phyloP scores from a whole-genome alignment of 2,888 invertebrate genomes.

The Magallana nippona region DNA sequence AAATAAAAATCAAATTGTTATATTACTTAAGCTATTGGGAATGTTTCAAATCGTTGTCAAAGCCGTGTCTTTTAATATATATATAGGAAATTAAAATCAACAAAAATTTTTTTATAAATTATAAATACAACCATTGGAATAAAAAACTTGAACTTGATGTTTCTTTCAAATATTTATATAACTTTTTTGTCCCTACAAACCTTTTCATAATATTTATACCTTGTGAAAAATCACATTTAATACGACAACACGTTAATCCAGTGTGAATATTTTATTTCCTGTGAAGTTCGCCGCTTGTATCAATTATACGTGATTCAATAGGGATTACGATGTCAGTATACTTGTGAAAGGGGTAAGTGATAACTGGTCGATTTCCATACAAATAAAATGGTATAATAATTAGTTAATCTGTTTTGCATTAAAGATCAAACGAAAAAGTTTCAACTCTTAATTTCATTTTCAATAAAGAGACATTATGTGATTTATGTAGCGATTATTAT shows the following conservation, averaged over 20 bases:
- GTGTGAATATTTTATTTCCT: not conserved
- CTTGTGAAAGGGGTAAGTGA: slow-evolving; percentile 4
- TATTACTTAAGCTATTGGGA: no score
- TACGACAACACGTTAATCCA: not conserved
- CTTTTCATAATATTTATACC: not conserved
- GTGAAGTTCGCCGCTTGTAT: not conserved
- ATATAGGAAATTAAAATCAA: no score
- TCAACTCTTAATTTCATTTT: slow-evolving; percentile 16
- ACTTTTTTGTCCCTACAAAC: not conserved
- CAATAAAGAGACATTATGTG: slow-evolving; percentile 13
- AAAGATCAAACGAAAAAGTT: slow-evolving; percentile 22
- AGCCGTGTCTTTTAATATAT: no score
- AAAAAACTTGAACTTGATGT: no score
- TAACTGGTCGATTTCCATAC: slow-evolving; percentile 1
- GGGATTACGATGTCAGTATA: not conserved
- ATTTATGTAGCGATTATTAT: not conserved
- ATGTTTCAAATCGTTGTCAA: no score
- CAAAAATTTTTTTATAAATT: no score
- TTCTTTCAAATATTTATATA: no score
- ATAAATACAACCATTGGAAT: not conserved
- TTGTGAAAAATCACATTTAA: not conserved
- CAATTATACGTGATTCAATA: not conserved
- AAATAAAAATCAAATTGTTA: no score
- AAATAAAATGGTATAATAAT: slow-evolving; percentile 17
- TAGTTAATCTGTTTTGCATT: slow-evolving; percentile 24